Evolutionary conservation across 2,797 vertebrate genomes (phyloP).

Genomic region (Simalia tracyae): DNA sequence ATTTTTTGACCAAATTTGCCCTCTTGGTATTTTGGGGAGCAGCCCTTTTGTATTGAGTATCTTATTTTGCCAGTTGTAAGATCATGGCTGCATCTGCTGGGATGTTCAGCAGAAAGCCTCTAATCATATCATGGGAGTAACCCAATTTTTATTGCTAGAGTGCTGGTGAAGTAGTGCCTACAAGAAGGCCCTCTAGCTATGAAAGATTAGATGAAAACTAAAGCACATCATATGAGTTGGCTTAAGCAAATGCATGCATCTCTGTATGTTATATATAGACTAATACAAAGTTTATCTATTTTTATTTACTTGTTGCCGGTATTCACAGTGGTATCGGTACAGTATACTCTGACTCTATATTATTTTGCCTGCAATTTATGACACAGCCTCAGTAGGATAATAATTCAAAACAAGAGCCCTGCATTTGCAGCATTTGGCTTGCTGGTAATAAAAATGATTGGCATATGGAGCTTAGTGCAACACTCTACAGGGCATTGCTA

Average conservation of each 20-base stretch:
- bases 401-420: constrained; percentile 11
- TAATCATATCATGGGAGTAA: neutral
- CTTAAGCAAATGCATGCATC: neutral
- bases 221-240: neutral
- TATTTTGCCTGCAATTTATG: constrained; percentile 1
- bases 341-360: neutral
- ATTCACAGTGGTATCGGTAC: neutral
- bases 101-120: neutral
- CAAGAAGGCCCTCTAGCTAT: neutral
- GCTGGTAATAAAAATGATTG: constrained; percentile 36
- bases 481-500: constrained; percentile 58
- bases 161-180: neutral
- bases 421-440: constrained; percentile 38
- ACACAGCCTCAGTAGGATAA: neutral
- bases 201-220: neutral
- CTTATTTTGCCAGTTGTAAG: neutral
- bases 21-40: neutral
- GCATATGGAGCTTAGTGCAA: constrained; percentile 49
- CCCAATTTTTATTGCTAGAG: neutral
- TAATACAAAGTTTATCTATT: neutral
- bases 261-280: neutral
- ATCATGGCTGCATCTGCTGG: neutral
- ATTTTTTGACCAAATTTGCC: neutral
- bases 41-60: neutral
- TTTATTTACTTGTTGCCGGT: neutral